Evolutionary conservation across 2,888 invertebrate species (phyloP), one percentile per base, ranked within the genome.

Genomic region (Epistrophella euchroma): DNA sequence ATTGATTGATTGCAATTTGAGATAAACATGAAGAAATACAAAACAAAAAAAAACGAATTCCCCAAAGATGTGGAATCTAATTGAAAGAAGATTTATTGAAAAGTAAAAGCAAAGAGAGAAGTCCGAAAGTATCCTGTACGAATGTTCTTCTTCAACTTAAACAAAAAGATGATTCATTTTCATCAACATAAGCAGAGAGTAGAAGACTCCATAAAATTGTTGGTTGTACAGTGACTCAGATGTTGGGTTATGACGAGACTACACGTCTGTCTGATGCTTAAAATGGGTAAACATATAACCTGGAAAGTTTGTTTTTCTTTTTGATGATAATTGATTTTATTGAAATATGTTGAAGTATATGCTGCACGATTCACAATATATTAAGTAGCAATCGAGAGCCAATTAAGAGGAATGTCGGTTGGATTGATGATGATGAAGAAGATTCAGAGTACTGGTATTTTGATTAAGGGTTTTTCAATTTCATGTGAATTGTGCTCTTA

Each of bases 1-100:
- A 85, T 85, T 85, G 85, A 85, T 85, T 85, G 85, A 85, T 85
- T 81, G 85, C 81, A 76, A 73, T 81, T 72, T 40, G 66, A 72
- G 85, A 85, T 85, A 81, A 85, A 40, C 72, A 60, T 50, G n/a
- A 35, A 40, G 19, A 35, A 35, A 37, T 11, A 22, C 28, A 28
- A 28, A 0, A 22, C 35, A 45, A 47, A 58, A 58, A 62, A 60
- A 70, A 5, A 13, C 3, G 64, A 64, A 68, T 52, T 68, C 52
- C 52, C 50, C 50, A 37, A 43, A 66, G 66, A 80, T 72, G 64
- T 72, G 64, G 52, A 52, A 84, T 84, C 80, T 84, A 79, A 84
- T 80, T 84, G 80, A 71, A 40, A 52, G 52, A 56, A 56, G 35
- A 52, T 79, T 66, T 70, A 64, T 47, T 62, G 62, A 62, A 74